Conservation (phyloP, 2,113 vertebrate species). For the Pseudolaguvia tuberculata region DNA sequence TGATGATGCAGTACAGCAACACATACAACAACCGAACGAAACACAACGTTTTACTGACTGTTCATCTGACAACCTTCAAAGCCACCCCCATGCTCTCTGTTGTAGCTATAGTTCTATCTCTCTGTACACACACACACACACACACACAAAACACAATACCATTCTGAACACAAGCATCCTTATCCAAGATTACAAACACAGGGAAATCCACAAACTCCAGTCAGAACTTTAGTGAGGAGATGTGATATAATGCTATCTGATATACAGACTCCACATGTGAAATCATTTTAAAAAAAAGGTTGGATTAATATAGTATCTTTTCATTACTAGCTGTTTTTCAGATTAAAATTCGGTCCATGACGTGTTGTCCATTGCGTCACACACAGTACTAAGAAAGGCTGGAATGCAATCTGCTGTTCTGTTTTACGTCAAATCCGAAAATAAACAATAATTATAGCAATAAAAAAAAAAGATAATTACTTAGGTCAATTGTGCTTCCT, state of each 20-base stretch:
- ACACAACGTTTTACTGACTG: constrained; percentile 15
- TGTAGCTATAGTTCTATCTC: not conserved
- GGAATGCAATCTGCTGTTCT: not conserved
- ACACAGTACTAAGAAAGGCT: not conserved
- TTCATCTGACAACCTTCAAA: constrained; percentile 10
- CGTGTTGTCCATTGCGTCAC: not conserved
- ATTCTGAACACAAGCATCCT: constrained; percentile 7
- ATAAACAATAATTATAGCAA: not conserved
- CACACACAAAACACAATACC: not conserved
- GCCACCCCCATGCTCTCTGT: constrained; percentile 14
- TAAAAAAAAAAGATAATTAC: not conserved
- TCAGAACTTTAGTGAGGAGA: not conserved
- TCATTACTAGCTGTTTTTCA: not conserved
- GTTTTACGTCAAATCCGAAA: not conserved
- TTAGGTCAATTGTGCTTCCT: not conserved
- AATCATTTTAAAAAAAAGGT: not conserved
- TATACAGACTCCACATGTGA: not conserved
- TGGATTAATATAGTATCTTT: not conserved
- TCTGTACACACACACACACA: not conserved
- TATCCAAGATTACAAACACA: constrained; percentile 8
- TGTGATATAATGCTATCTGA: not conserved
- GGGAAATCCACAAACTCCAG: not conserved
- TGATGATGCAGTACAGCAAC: not conserved
- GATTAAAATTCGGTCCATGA: not conserved
- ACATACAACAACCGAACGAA: constrained; percentile 1